These are phyloP conservation scores for Sus scrofa DNA, from an alignment of 2,113 vertebrate genomes.

Conservation along the genomic window T2T-Sscrofa CM000824.6:213912001-213912500, in stretches of 20 bases:
- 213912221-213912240: background rate
- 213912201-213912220: background rate
- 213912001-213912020: background rate
- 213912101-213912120: background rate
- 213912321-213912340: background rate
- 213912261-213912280: background rate
- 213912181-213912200: background rate
- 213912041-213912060: background rate
- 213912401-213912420: constrained; percentile 15
- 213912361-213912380: background rate
- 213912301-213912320: background rate
- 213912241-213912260: background rate
- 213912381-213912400: background rate
- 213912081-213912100: background rate
- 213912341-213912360: background rate
- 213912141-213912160: background rate
- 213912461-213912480: background rate
- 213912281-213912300: background rate
- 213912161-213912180: background rate
- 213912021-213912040: background rate
- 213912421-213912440: background rate
- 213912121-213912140: background rate
- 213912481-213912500: background rate
- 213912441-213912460: background rate
- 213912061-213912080: background rate